Conservation (phyloP, 1,140 invertebrate genomes). For the Paraescarpia echinospica region DNA sequence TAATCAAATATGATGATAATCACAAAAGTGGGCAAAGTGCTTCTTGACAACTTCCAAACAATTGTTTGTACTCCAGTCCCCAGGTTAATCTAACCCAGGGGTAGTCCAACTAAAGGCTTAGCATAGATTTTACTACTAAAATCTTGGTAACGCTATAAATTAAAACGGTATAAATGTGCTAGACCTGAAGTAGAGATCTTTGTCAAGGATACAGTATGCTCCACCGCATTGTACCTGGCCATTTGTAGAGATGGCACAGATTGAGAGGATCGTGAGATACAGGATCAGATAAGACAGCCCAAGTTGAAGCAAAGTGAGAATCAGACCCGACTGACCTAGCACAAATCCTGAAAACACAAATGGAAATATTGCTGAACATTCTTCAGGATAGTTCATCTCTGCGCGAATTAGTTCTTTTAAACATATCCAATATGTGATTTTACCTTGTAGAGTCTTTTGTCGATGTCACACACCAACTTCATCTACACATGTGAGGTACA, state of each 20-base stretch:
- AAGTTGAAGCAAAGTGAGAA: constrained; percentile 85
- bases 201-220: constrained; percentile 92
- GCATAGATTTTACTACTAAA: not conserved
- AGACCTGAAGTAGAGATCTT: not conserved
- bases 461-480: no score
- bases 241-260: constrained; percentile 98
- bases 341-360: constrained; percentile 79
- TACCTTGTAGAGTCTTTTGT: no score
- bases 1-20: no score
- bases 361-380: no score
- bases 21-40: no score
- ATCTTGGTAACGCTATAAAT: not conserved
- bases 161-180: not conserved
- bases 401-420: no score
- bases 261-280: constrained; percentile 92
- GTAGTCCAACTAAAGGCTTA: not conserved
- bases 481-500: no score
- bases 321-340: constrained; percentile 92
- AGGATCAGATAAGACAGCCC: constrained; percentile 92
- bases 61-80: no score
- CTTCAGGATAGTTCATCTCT: no score
- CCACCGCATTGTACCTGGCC: constrained; percentile 98
- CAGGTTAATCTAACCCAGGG: not conserved
- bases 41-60: no score
- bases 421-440: no score